phyloP scores from a whole-genome alignment of 2,888 invertebrate genomes.

The Dendrolimus pini region DNA sequence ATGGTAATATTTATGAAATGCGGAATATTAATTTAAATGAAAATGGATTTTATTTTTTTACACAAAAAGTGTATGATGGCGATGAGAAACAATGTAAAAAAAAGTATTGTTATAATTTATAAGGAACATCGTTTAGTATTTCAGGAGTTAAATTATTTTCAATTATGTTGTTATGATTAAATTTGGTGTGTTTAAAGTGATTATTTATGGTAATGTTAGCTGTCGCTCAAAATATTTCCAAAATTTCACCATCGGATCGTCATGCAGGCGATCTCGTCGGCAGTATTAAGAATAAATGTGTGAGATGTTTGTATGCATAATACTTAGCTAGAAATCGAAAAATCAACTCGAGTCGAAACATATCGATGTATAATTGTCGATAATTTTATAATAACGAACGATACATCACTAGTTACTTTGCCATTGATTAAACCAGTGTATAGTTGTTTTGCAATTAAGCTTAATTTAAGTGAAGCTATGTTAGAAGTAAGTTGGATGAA shows the following conservation, averaged over 20 bases:
- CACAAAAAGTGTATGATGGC: too few relatives aligned
- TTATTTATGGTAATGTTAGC: constrained; percentile 7
- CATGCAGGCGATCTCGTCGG: constrained; percentile 38
- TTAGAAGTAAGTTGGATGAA: not conserved
- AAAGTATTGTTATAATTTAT: not conserved
- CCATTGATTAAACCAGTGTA: constrained; percentile 37
- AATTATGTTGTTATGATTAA: not conserved
- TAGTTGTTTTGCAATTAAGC: constrained; percentile 23
- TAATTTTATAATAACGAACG: constrained; percentile 23
- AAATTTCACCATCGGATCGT: constrained; percentile 31
- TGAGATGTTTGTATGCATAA: constrained; percentile 50
- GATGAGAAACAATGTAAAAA: too few relatives aligned
- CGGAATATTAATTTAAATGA: not conserved
- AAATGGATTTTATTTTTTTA: not conserved
- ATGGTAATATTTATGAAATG: constrained; percentile 1
- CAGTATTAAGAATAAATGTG: constrained; percentile 61
- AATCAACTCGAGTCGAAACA: constrained; percentile 20
- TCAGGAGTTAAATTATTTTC: not conserved
- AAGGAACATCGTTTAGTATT: not conserved
- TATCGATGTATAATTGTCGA: constrained; percentile 17
- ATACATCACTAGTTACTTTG: constrained; percentile 40
- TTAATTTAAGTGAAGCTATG: constrained; percentile 5
- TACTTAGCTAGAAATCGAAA: constrained; percentile 22
- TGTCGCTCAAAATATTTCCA: constrained; percentile 29
- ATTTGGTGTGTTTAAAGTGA: not conserved